Percentiles rank a stretch among this genome's conserved stretches.
Evolutionary conservation across 2,888 invertebrate species (phyloP).

Genomic region (Apoda limacodes): DNA sequence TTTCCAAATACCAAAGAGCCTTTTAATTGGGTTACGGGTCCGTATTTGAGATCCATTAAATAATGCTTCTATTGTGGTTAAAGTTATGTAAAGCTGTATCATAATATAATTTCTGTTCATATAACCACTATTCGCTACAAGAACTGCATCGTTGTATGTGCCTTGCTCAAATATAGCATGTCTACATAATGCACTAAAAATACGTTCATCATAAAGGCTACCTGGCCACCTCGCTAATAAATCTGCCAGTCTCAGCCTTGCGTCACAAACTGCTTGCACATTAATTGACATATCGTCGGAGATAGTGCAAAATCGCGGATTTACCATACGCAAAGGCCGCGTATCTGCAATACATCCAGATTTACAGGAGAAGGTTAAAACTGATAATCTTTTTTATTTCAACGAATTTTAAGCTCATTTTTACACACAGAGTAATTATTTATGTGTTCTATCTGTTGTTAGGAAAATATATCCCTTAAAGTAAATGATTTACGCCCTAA

Average conservation of each 20-base stretch:
- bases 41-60: conserved; percentile 1
- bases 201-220: no score
- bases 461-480: no score
- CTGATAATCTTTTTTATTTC: no score
- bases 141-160: neutral
- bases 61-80: neutral
- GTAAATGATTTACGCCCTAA: no score
- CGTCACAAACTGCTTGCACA: conserved; percentile 1
- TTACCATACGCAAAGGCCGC: conserved; percentile 4
- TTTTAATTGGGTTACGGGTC: neutral
- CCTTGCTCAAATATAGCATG: no score
- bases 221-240: no score
- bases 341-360: conserved; percentile 4
- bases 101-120: neutral
- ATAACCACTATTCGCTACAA: neutral
- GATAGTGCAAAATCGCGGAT: conserved; percentile 4
- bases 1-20: conserved; percentile 1
- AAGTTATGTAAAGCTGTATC: neutral
- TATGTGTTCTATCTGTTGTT: no score
- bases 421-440: no score
- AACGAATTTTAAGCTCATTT: no score
- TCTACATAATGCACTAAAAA: no score
- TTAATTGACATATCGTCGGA: neutral
- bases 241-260: no score
- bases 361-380: conserved; percentile 5